phyloP scores from a whole-genome alignment of 2,888 invertebrate genomes.

The Neria commutata region DNA sequence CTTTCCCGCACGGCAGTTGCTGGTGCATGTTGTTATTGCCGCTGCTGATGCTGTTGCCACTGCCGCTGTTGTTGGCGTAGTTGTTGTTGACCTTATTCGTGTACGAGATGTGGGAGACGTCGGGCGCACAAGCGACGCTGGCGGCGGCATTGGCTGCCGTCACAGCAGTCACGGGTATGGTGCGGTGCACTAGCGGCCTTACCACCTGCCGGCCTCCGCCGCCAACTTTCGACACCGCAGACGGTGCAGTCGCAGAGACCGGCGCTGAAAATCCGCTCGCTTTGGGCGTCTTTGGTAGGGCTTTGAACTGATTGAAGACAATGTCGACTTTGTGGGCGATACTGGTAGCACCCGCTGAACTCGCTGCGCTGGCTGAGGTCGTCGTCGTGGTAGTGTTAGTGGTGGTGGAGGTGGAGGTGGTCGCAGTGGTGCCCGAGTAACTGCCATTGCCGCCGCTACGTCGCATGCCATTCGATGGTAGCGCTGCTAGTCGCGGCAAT shows the following conservation, averaged over 20 bases:
- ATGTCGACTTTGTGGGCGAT: slow-evolving; percentile 39
- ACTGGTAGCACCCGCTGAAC: slow-evolving; percentile 37
- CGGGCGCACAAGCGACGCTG: background rate
- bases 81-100: slow-evolving; percentile 25
- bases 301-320: slow-evolving; percentile 30
- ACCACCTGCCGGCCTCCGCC: slow-evolving; percentile 24
- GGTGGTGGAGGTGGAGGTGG: background rate
- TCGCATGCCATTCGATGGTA: slow-evolving; percentile 46
- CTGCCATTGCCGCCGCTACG: background rate
- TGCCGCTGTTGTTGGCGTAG: slow-evolving; percentile 34
- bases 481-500: slow-evolving; percentile 22
- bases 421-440: background rate
- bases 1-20: background rate
- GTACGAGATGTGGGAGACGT: slow-evolving; percentile 7
- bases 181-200: slow-evolving; percentile 35
- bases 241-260: slow-evolving; percentile 14
- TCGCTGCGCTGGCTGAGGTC: slow-evolving; percentile 28
- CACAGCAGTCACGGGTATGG: slow-evolving; percentile 18
- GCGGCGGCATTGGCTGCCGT: slow-evolving; percentile 7
- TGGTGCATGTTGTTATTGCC: slow-evolving; percentile 6
- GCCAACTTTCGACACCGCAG: slow-evolving; percentile 17
- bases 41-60: slow-evolving; percentile 30
- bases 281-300: background rate
- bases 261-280: slow-evolving; percentile 20
- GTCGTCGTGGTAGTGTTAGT: slow-evolving; percentile 26